phyloP scores from a whole-genome alignment of 1,140 invertebrate genomes.

The Diprion similis region DNA sequence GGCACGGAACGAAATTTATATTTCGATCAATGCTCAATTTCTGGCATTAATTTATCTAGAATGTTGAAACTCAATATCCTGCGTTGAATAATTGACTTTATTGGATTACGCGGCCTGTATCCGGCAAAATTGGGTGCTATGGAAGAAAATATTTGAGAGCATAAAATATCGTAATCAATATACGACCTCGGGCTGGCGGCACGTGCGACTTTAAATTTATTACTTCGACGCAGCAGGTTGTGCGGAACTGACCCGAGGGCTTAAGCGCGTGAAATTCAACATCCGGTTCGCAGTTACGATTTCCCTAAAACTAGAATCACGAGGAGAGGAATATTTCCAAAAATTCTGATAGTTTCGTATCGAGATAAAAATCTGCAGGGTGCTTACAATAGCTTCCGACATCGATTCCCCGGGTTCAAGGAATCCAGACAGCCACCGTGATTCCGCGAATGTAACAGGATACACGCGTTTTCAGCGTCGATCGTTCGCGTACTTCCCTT shows the following conservation, averaged over 20 bases:
- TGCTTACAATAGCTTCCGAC: too few species aligned
- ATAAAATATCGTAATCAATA: too few species aligned
- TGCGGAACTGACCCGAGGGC: too few species aligned
- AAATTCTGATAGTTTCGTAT: too few species aligned
- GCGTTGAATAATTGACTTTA: conserved; percentile 49
- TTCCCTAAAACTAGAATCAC: too few species aligned
- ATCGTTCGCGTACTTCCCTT: not conserved
- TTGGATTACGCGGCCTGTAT: conserved; percentile 40
- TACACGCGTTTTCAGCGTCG: not conserved
- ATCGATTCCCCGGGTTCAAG: too few species aligned
- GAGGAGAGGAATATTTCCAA: too few species aligned
- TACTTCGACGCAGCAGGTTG: not conserved
- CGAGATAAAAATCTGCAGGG: too few species aligned
- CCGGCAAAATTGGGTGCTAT: not conserved
- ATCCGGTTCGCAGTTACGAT: too few species aligned
- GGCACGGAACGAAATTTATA: not conserved
- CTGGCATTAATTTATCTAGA: not conserved
- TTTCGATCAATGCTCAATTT: not conserved
- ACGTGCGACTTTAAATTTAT: not conserved
- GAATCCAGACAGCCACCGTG: not conserved
- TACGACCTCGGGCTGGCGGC: not conserved
- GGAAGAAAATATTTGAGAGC: conserved; percentile 1
- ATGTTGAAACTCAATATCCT: conserved; percentile 37
- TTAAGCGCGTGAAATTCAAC: too few species aligned
- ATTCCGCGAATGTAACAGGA: not conserved